phyloP scores from a whole-genome alignment of 2,797 vertebrate species.

The Lates japonicus region DNA sequence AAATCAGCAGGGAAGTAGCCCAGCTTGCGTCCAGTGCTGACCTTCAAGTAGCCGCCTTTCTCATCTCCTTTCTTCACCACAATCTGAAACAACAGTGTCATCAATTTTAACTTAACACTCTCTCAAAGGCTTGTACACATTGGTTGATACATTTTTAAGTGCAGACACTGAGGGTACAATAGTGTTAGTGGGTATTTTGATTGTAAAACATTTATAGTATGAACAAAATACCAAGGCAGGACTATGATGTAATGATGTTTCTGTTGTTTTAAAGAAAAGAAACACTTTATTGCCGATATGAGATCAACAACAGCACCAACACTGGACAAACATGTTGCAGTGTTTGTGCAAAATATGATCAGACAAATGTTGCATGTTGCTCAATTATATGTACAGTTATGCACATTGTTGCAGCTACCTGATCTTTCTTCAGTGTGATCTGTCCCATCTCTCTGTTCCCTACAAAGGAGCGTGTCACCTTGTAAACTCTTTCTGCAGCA shows the following conservation, averaged over 20 bases:
- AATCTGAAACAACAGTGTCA: conserved; percentile 69
- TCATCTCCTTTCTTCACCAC: conserved; percentile 89
- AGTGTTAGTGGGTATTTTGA: neutral
- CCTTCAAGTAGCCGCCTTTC: conserved; percentile 89
- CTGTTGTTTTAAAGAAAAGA: neutral
- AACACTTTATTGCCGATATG: neutral
- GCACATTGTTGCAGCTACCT: conserved; percentile 80
- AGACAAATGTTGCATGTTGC: neutral
- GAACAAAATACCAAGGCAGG: neutral
- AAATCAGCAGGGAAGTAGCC: conserved; percentile 95
- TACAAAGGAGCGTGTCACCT: conserved; percentile 92
- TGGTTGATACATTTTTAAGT: neutral
- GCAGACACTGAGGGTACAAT: neutral
- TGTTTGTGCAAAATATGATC: neutral
- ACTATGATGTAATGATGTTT: neutral
- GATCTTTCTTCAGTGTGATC: conserved; percentile 95
- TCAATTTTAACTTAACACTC: neutral
- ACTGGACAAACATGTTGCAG: neutral
- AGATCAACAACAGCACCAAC: neutral
- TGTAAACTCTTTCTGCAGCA: conserved; percentile 90
- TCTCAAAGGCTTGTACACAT: neutral
- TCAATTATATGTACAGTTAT: neutral
- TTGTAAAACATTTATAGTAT: neutral
- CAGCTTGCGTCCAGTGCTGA: conserved; percentile 96
- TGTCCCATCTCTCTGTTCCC: conserved; percentile 95